phyloP scores from a whole-genome alignment of 2,888 invertebrate species.

The Chrysomela aeneicollis region DNA sequence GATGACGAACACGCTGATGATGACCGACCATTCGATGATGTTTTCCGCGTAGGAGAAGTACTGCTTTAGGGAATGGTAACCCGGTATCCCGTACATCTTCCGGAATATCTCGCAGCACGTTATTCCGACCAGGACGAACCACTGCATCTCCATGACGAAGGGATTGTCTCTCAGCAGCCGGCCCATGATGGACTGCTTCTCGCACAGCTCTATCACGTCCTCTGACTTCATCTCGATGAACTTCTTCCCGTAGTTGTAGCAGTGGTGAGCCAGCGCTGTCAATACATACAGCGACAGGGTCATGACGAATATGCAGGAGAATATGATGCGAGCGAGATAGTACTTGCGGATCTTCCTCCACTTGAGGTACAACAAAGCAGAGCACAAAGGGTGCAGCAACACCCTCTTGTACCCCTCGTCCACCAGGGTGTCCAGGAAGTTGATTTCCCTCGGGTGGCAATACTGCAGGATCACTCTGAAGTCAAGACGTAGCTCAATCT shows the following conservation, averaged over 20 bases:
- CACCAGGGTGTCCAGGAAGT: conserved; percentile 85
- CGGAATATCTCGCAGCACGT: conserved; percentile 81
- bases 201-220: conserved; percentile 77
- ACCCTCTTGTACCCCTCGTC: conserved; percentile 90
- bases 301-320: conserved; percentile 81
- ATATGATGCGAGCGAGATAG: conserved; percentile 79
- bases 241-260: conserved; percentile 82
- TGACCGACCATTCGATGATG: conserved; percentile 87
- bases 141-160: conserved; percentile 80
- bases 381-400: conserved; percentile 84
- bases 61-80: conserved; percentile 79
- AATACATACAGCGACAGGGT: conserved; percentile 82
- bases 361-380: conserved; percentile 86
- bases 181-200: conserved; percentile 79
- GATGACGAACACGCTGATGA: conserved; percentile 82
- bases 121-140: conserved; percentile 82
- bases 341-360: conserved; percentile 92
- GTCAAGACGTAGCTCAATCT: conserved; percentile 82
- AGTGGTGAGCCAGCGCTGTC: conserved; percentile 83
- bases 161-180: conserved; percentile 78
- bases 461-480: conserved; percentile 84
- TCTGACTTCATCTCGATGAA: conserved; percentile 70
- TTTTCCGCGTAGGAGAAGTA: conserved; percentile 86
- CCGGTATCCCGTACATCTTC: conserved; percentile 82
- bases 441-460: conserved; percentile 84